These are phyloP conservation scores for Ophthalmolycus amberensis DNA, from an alignment of 2,113 vertebrate genomes.

Conservation along the genomic window DNA sequence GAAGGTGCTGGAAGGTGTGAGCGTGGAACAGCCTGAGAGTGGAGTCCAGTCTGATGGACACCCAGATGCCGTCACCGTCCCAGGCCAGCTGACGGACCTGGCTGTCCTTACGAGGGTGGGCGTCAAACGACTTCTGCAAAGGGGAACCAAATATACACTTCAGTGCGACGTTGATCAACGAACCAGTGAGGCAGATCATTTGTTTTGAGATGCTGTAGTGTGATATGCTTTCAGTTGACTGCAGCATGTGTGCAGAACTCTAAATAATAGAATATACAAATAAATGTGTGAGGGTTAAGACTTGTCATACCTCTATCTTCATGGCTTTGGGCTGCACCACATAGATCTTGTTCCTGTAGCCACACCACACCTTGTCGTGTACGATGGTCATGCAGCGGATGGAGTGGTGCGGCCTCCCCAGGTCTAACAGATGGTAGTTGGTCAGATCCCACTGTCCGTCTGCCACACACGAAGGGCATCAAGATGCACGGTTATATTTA, in stretches of 20 bases:
- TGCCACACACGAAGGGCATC: slow-evolving; percentile 58
- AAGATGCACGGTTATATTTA: neutral
- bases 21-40: slow-evolving; percentile 96
- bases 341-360: slow-evolving; percentile 97
- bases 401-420: slow-evolving; percentile 93
- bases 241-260: neutral
- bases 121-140: slow-evolving; percentile 93
- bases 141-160: neutral
- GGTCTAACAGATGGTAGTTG: slow-evolving; percentile 95
- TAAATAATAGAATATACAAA: neutral
- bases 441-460: slow-evolving; percentile 99
- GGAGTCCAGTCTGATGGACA: slow-evolving; percentile 97
- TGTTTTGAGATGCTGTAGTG: neutral
- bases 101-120: slow-evolving; percentile 96
- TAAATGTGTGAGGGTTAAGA: neutral
- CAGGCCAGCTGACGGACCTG: slow-evolving; percentile 97
- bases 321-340: slow-evolving; percentile 98
- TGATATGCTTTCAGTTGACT: neutral
- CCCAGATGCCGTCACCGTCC: slow-evolving; percentile 98
- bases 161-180: neutral
- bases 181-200: neutral
- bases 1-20: slow-evolving; percentile 96
- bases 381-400: slow-evolving; percentile 98
- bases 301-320: slow-evolving; percentile 91
- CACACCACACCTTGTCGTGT: slow-evolving; percentile 98